Evolutionary conservation across 2,113 vertebrate species (phyloP).

Genomic region (Benitochromis conjunctus): DNA sequence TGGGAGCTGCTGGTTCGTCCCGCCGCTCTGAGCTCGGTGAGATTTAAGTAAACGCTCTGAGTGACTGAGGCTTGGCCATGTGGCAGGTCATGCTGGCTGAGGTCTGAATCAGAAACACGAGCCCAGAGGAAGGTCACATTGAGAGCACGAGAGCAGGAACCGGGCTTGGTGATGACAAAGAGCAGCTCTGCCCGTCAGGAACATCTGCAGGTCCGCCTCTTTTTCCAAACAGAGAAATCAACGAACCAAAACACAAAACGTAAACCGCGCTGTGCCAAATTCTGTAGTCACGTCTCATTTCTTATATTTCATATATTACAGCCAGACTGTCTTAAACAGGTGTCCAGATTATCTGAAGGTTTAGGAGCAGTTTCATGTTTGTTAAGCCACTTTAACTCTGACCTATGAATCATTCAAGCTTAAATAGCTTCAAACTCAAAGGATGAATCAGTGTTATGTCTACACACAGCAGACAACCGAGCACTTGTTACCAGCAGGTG

Average conservation of each 20-base stretch:
- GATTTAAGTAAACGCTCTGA: background rate
- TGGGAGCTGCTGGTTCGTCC: background rate
- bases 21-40: background rate
- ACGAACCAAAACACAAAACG: background rate
- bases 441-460: background rate
- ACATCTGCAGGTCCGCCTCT: background rate
- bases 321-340: background rate
- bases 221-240: background rate
- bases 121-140: constrained; percentile 36
- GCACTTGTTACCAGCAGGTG: background rate
- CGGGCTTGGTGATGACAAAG: background rate
- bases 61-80: background rate
- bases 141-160: background rate
- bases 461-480: background rate
- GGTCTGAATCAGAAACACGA: constrained; percentile 11
- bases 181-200: background rate
- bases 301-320: background rate
- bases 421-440: background rate
- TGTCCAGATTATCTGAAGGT: background rate
- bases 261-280: background rate
- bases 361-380: background rate
- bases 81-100: background rate
- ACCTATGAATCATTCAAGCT: background rate
- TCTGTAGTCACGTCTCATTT: background rate
- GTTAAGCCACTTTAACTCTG: background rate